These are phyloP conservation scores for Gasterosteus nipponicus DNA, from an alignment of 2,113 vertebrate genomes.

Conservation along the genomic window DNA sequence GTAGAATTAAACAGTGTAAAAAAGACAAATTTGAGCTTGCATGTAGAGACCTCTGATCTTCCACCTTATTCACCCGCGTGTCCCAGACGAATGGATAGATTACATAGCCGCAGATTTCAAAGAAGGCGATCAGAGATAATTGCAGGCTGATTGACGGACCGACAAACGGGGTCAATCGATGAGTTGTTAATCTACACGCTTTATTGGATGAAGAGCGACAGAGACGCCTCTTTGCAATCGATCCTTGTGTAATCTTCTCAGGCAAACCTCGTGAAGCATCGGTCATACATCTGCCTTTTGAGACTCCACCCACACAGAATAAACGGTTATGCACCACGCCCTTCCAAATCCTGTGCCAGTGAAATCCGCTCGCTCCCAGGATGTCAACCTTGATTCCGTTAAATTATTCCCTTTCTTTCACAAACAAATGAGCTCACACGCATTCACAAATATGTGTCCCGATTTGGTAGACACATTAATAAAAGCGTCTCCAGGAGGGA, in stretches of 20 bases:
- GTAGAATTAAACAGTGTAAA: neutral
- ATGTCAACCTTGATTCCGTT: constrained; percentile 12
- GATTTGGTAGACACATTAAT: neutral
- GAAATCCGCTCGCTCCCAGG: constrained; percentile 4
- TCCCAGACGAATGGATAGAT: constrained; percentile 9
- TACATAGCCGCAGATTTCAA: constrained; percentile 4
- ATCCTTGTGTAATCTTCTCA: constrained; percentile 64
- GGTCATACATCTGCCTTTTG: constrained; percentile 42
- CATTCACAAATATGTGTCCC: neutral
- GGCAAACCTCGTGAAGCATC: constrained; percentile 44
- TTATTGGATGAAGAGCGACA: constrained; percentile 59
- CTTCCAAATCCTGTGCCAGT: neutral
- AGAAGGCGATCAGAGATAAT: constrained; percentile 14
- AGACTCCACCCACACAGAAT: neutral
- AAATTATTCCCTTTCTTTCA: constrained; percentile 34
- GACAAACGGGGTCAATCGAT: constrained; percentile 41
- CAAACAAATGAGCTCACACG: constrained; percentile 1
- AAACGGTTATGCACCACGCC: neutral
- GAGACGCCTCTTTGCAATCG: constrained; percentile 54
- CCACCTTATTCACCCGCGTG: neutral
- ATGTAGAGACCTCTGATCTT: neutral
- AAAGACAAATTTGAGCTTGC: neutral
- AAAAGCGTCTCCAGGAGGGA: neutral
- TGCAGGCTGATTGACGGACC: constrained; percentile 30
- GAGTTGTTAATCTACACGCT: constrained; percentile 49